Evolutionary conservation across 1,140 invertebrate species (phyloP), one percentile per base, ranked within the genome.

Genomic region (Drosophila jambulina): DNA sequence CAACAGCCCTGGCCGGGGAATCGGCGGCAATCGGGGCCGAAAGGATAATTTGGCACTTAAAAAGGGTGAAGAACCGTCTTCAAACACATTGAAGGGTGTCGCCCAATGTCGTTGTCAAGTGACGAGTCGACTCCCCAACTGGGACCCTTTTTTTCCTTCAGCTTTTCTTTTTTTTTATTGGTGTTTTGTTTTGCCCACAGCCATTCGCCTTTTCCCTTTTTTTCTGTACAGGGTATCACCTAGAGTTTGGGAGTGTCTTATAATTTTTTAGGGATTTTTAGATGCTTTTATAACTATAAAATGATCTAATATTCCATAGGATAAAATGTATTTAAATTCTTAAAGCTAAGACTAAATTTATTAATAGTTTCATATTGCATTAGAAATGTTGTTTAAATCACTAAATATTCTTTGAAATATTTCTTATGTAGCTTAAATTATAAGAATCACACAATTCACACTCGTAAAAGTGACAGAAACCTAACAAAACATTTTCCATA

Each of bases 31-130:
- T 29, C 25, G 49, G 49, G 32, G 17, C 38, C 15, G 45, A 71
- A 78, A 42, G 58, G 85, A 80, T 90, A 86, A 90, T 90, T 90
- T 90, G 85, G 78, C 86, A 90, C 68, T 80, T 91, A 90, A 91
- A 90, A 90, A 90, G 82, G 85, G 86, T 90, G 56, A 80, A 69
- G 56, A 80, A 80, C 43, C 76, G 58, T 62, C 76, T 63, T 80
- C 70, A 80, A 76, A 80, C 45, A 32, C 75, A 77, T 67, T 77
- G 75, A 77, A 76, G 75, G 72, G 45, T 67, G 75, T 59, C 75
- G 74, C 74, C 75, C 56, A 78, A 78, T 78, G 75, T 78, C 74
- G 63, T 78, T 78, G 63, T 78, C 74, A 69, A 78, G 76, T 79
- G 76, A 80, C 75, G 67, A 78, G 58, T 76, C 46, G 49, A 62